Conservation (phyloP, 1,140 invertebrate species). For the Ceratosolen solmsi region DNA sequence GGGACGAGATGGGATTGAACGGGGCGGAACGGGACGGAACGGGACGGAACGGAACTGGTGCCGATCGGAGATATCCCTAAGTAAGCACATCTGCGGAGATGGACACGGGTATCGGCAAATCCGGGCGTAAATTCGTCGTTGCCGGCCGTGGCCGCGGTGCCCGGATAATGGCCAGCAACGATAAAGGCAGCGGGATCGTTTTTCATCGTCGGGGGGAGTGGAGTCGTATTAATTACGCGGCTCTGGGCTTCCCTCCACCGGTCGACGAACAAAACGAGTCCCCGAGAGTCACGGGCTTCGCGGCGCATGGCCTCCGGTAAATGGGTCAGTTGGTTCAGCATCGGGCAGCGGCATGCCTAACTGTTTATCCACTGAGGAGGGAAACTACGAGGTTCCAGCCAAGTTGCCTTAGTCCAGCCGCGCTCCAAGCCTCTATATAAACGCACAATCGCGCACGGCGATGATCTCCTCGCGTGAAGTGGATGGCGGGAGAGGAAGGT, state of each 20-base stretch:
- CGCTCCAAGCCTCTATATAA: background rate
- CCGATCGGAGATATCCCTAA: conserved; percentile 1
- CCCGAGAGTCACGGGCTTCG: conserved; percentile 28
- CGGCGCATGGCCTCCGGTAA: conserved; percentile 13
- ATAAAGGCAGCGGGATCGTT: conserved; percentile 6
- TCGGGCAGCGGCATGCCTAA: conserved; percentile 10
- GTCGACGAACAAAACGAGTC: conserved; percentile 38
- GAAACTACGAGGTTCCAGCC: background rate
- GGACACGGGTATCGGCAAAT: background rate
- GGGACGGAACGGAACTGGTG: background rate
- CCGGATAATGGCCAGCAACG: background rate
- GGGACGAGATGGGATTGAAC: too few relatives aligned
- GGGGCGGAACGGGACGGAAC: too few relatives aligned
- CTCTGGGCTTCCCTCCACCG: background rate
- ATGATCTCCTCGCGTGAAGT: background rate
- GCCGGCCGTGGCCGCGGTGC: too few relatives aligned
- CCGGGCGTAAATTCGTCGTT: background rate
- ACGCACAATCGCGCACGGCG: background rate
- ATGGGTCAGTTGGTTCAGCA: conserved; percentile 40
- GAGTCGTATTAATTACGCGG: conserved; percentile 32
- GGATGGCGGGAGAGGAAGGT: background rate
- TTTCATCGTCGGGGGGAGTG: conserved; percentile 13
- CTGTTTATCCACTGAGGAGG: conserved; percentile 33
- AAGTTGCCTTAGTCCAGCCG: background rate
- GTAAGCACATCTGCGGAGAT: background rate